A percentile compares a stretch with the other conserved stretches of the same genome.
phyloP scores from a whole-genome alignment of 2,797 vertebrate species.

The Carcharodon carcharias region DNA sequence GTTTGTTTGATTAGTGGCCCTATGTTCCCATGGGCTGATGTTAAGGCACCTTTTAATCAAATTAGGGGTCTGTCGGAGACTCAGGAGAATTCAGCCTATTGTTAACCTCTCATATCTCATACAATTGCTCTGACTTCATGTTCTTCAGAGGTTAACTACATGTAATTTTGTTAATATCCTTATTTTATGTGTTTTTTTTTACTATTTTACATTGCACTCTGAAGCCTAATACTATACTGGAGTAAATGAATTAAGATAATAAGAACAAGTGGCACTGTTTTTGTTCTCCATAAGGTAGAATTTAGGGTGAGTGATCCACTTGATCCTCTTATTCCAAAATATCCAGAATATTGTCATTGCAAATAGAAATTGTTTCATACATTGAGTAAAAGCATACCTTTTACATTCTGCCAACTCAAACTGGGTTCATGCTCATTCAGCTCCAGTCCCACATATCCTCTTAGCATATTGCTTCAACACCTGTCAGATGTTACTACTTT shows the following conservation, averaged over 20 bases:
- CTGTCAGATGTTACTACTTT: not conserved
- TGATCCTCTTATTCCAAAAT: not conserved
- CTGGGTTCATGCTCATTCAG: not conserved
- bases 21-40: not conserved
- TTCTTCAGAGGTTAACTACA: not conserved
- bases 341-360: not conserved
- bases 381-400: not conserved
- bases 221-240: not conserved
- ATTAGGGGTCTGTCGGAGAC: not conserved
- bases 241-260: no score
- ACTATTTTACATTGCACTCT: no score
- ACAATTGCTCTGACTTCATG: conserved; percentile 19
- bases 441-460: not conserved
- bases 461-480: not conserved
- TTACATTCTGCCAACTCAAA: not conserved
- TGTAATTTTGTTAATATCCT: conserved; percentile 1
- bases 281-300: not conserved
- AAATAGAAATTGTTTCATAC: not conserved
- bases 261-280: not conserved
- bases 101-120: not conserved
- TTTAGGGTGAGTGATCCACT: no score
- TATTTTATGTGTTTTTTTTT: not conserved
- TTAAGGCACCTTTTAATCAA: conserved; percentile 20
- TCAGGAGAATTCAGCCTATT: not conserved
- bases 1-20: conserved; percentile 23